Evolutionary conservation across 2,113 vertebrate genomes (phyloP).

Genomic region (Odocoileus hemionus): DNA sequence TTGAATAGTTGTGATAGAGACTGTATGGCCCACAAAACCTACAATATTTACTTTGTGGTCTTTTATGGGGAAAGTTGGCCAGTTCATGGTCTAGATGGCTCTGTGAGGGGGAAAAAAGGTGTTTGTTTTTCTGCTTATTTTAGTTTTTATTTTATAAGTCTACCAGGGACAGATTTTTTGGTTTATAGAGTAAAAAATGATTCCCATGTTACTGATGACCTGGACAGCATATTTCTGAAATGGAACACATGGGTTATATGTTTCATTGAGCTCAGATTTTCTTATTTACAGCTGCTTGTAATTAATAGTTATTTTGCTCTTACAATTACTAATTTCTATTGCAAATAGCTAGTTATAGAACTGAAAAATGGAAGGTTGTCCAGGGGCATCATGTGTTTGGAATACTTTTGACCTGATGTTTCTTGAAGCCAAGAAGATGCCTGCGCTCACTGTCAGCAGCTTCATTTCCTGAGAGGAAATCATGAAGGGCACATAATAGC

Average conservation of each 20-base stretch:
- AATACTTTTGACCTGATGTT: neutral
- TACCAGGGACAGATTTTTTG: neutral
- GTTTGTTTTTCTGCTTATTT: neutral
- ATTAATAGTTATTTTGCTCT: constrained; percentile 46
- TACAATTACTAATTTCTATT: constrained; percentile 33
- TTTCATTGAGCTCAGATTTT: constrained; percentile 19
- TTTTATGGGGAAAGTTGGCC: neutral
- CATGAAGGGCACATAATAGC: neutral
- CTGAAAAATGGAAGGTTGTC: constrained; percentile 24
- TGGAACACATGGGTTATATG: constrained; percentile 19
- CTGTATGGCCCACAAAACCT: neutral
- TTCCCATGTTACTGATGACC: neutral
- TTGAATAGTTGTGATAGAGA: neutral
- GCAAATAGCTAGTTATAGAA: constrained; percentile 29
- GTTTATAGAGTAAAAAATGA: constrained; percentile 19
- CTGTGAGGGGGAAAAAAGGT: neutral
- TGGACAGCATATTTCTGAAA: neutral
- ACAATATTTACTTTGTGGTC: neutral
- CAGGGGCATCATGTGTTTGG: neutral
- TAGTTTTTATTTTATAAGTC: neutral
- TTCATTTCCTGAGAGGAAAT: constrained; percentile 39
- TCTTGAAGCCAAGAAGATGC: neutral
- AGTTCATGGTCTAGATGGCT: neutral
- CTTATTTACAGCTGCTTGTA: constrained; percentile 39
- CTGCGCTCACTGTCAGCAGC: neutral